Percentiles rank a stretch among this genome's conserved stretches.
Conservation (phyloP, 2,888 invertebrate species). For the Eucriotettix oculatus region DNA sequence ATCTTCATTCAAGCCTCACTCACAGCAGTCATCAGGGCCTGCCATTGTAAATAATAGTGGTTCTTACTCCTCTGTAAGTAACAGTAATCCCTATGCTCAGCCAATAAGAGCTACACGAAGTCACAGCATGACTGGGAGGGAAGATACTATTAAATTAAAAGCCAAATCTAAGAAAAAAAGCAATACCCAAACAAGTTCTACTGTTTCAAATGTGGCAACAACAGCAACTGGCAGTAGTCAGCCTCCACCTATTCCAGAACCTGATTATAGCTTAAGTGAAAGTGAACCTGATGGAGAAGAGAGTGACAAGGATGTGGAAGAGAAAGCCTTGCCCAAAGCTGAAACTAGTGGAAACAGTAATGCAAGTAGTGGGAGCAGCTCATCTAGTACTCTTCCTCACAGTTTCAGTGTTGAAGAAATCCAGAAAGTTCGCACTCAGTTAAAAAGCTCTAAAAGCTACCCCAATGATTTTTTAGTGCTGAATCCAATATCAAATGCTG, state of each 20-base stretch:
- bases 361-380: constrained; percentile 44
- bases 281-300: constrained; percentile 47
- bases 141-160: constrained; percentile 5
- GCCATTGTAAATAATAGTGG: background rate
- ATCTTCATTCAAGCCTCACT: constrained; percentile 27
- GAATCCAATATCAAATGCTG: constrained; percentile 14
- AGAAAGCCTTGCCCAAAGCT: constrained; percentile 22
- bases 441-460: constrained; percentile 75
- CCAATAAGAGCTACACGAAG: constrained; percentile 30
- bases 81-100: constrained; percentile 38
- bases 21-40: constrained; percentile 16
- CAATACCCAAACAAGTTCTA: constrained; percentile 16
- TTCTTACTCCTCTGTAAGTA: constrained; percentile 14
- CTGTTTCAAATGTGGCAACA: constrained; percentile 13
- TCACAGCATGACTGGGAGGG: constrained; percentile 14
- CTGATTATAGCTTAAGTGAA: constrained; percentile 79
- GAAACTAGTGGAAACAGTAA: constrained; percentile 44
- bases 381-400: constrained; percentile 55
- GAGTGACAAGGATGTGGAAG: constrained; percentile 18
- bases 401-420: constrained; percentile 81
- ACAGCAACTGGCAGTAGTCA: constrained; percentile 10
- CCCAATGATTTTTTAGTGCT: constrained; percentile 53
- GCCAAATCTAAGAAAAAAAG: constrained; percentile 26
- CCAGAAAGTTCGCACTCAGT: constrained; percentile 65
- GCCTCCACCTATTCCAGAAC: constrained; percentile 71